A percentile compares a stretch with the other conserved stretches of the same genome.
Conservation (phyloP, 2,113 vertebrate species). For the Butastur rufipennis region DNA sequence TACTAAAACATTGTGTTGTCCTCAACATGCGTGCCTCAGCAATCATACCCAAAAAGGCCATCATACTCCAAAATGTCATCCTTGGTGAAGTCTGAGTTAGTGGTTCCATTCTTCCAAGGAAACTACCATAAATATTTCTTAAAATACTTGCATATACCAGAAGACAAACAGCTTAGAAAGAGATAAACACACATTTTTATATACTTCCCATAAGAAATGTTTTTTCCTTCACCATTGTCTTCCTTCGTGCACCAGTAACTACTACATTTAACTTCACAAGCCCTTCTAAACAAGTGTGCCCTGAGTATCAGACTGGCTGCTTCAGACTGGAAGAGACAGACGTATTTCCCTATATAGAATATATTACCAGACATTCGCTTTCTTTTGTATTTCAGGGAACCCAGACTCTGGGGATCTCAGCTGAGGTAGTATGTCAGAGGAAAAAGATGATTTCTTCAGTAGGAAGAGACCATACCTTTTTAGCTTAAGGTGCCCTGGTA, state of each 20-base stretch:
- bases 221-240: not conserved
- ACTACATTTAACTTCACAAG: not conserved
- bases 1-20: not conserved
- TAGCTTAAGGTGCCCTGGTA: not conserved
- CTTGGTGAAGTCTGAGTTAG: not conserved
- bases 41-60: not conserved
- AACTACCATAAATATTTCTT: not conserved
- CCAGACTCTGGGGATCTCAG: not conserved
- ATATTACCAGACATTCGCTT: not conserved
- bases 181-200: not conserved
- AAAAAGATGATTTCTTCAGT: not conserved
- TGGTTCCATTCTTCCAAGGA: not conserved
- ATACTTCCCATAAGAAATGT: not conserved
- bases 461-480: not conserved
- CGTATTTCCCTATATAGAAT: not conserved
- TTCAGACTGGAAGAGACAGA: not conserved
- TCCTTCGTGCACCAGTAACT: not conserved
- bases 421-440: not conserved
- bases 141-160: not conserved
- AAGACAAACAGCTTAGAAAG: not conserved
- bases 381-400: not conserved
- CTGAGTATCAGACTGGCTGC: not conserved
- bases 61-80: not conserved
- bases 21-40: not conserved
- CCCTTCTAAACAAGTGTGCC: not conserved